phyloP scores from a whole-genome alignment of 2,888 invertebrate genomes.

The Dorcus parallelipipedus region DNA sequence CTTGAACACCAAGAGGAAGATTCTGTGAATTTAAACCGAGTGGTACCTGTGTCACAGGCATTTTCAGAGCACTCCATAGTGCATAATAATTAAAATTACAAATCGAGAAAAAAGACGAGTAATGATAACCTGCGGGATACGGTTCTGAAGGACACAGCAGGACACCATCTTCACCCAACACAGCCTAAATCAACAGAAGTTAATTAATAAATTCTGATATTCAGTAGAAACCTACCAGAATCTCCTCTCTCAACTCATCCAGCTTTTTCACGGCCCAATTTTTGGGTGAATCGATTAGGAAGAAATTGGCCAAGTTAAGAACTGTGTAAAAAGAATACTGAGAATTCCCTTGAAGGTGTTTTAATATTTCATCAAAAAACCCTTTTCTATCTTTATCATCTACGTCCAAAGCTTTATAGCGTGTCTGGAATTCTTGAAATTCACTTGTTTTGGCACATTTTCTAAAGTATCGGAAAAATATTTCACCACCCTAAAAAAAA shows the following conservation, averaged over 20 bases:
- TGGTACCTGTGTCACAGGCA: constrained; percentile 85
- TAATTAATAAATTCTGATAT: too few species aligned
- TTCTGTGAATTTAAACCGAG: constrained; percentile 79
- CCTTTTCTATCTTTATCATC: background rate
- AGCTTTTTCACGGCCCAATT: constrained; percentile 5
- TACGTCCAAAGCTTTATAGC: background rate
- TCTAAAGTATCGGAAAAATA: background rate
- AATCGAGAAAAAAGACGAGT: constrained; percentile 77
- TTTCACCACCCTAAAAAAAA: constrained; percentile 2
- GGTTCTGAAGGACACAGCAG: constrained; percentile 89
- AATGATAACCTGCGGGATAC: constrained; percentile 82
- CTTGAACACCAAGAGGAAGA: constrained; percentile 84
- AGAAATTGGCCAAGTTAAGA: background rate
- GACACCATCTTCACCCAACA: constrained; percentile 82
- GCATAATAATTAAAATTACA: constrained; percentile 84
- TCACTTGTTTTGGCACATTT: background rate
- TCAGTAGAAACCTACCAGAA: constrained; percentile 1
- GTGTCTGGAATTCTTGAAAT: background rate
- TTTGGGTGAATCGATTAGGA: background rate
- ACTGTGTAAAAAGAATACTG: constrained; percentile 4
- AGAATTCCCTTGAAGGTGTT: background rate
- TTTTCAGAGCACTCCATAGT: constrained; percentile 80
- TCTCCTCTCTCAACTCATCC: background rate
- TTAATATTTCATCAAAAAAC: constrained; percentile 3
- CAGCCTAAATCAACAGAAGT: constrained; percentile 50